phyloP scores from a whole-genome alignment of 2,113 vertebrate species.

The Equus quagga region DNA sequence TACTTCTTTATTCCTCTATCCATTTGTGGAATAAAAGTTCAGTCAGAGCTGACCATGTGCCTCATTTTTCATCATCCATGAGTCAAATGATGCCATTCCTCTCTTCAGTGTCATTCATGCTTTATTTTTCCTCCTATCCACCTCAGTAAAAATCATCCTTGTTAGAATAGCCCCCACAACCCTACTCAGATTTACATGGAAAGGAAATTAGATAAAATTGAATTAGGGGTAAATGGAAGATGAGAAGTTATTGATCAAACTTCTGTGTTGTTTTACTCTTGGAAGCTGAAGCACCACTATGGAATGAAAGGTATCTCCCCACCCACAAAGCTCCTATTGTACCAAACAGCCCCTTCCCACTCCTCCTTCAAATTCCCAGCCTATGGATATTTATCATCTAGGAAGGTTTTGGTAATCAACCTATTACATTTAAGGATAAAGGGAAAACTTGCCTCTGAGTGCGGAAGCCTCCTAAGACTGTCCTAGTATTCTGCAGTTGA shows the following conservation, averaged over 20 bases:
- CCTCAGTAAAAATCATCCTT: background rate
- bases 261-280: background rate
- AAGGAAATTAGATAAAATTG: background rate
- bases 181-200: background rate
- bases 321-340: background rate
- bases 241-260: background rate
- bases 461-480: fast-evolving
- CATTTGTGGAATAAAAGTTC: background rate
- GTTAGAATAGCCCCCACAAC: background rate
- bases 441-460: background rate
- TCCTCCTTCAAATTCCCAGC: background rate
- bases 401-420: background rate
- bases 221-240: background rate
- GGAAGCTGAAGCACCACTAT: background rate
- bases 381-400: background rate
- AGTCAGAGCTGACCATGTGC: fast-evolving
- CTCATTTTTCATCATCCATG: background rate
- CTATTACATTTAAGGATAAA: background rate
- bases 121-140: background rate
- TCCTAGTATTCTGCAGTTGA: background rate
- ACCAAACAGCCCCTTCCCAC: fast-evolving
- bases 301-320: background rate
- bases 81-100: background rate
- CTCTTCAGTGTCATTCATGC: background rate
- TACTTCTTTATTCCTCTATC: background rate